phyloP scores from a whole-genome alignment of 2,113 vertebrate species.

The Cygnus buccinator region DNA sequence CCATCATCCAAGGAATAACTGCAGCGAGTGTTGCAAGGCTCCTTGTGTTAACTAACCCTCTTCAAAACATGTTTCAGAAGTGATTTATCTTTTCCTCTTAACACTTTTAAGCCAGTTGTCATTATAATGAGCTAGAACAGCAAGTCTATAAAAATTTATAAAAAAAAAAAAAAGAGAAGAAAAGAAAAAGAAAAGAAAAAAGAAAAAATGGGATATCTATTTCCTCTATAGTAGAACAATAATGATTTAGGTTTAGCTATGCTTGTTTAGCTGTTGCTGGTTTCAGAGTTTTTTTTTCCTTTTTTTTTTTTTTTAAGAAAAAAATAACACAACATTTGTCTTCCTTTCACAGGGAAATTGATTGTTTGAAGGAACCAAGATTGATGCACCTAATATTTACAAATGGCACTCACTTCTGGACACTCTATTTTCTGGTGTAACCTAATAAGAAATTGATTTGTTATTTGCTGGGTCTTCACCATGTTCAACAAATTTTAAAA shows the following conservation, averaged over 20 bases:
- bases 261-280: not conserved
- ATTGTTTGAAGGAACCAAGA: conserved; percentile 45
- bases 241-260: not conserved
- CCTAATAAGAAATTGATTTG: conserved; percentile 64
- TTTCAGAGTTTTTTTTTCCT: not conserved
- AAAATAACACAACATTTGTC: not conserved
- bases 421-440: conserved; percentile 49
- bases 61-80: not conserved
- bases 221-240: not conserved
- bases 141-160: not conserved
- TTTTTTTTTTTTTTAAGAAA: not conserved
- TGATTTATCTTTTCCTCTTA: conserved; percentile 33
- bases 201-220: not conserved
- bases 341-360: conserved; percentile 50
- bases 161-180: accelerated
- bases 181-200: not conserved
- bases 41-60: not conserved
- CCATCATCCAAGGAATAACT: not conserved
- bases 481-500: conserved; percentile 25
- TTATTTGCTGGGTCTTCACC: not conserved
- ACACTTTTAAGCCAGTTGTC: conserved; percentile 18
- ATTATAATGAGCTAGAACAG: not conserved
- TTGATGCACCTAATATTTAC: conserved; percentile 57
- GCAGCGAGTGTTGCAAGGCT: not conserved
- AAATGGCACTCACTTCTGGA: conserved; percentile 8